Evolutionary conservation across 2,113 vertebrate species (phyloP).

Genomic region (Helogale parvula): DNA sequence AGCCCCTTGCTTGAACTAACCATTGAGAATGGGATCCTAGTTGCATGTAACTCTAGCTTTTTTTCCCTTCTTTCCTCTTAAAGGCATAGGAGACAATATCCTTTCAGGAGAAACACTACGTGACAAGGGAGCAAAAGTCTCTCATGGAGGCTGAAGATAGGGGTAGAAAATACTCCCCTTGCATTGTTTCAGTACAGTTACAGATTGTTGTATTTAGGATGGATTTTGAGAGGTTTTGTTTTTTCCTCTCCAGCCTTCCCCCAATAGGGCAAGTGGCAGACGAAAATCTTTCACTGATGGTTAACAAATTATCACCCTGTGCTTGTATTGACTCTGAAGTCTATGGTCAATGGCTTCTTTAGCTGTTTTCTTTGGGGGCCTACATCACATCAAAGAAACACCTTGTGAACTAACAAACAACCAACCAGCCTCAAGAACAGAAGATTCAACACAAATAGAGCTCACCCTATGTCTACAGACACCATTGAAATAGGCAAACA

Average conservation of each 20-base stretch:
- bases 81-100: background rate
- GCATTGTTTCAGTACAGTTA: background rate
- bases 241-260: background rate
- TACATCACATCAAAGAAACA: background rate
- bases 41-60: background rate
- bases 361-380: background rate
- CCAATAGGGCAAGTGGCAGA: background rate
- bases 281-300: background rate
- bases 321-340: background rate
- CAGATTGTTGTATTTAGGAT: background rate
- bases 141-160: background rate
- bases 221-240: background rate
- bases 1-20: slow-evolving; percentile 34
- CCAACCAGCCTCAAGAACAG: background rate
- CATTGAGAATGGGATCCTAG: background rate
- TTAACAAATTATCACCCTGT: background rate
- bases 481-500: background rate
- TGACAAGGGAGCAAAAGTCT: background rate
- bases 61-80: background rate
- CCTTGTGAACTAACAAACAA: background rate
- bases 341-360: background rate
- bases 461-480: background rate
- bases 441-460: background rate
- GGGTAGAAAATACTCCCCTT: background rate
- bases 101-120: background rate